phyloP scores from a whole-genome alignment of 2,113 vertebrate genomes.

The Thermophis baileyi region DNA sequence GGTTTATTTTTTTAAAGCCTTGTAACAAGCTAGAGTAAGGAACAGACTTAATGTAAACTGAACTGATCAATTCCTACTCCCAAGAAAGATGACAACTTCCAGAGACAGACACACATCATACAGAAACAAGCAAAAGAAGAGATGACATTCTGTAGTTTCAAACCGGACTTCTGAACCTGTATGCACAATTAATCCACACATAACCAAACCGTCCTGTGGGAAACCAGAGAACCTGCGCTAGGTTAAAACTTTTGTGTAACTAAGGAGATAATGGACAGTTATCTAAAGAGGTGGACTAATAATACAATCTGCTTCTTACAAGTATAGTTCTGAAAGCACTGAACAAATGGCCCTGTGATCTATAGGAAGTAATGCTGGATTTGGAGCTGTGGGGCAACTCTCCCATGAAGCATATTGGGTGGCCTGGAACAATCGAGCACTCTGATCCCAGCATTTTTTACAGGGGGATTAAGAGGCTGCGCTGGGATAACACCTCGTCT shows the following conservation, averaged over 20 bases:
- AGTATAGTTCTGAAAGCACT: background rate
- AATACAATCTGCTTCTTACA: background rate
- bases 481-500: too few species aligned
- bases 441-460: background rate
- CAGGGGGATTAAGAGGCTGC: background rate
- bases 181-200: background rate
- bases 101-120: too few species aligned
- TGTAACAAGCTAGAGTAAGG: constrained; percentile 40
- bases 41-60: constrained; percentile 31
- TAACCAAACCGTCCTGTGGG: background rate
- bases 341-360: background rate
- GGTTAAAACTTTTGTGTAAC: background rate
- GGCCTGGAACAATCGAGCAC: background rate
- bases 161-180: background rate
- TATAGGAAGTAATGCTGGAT: background rate
- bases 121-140: background rate
- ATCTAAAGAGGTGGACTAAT: background rate
- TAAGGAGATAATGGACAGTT: background rate
- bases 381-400: background rate
- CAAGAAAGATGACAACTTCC: accelerated
- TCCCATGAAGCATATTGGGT: background rate
- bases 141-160: background rate
- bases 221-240: background rate
- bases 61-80: constrained; percentile 42
- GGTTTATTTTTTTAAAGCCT: constrained; percentile 26